These are phyloP conservation scores for Loriculus beryllinus DNA, from an alignment of 2,797 vertebrate genomes.

Conservation along the genomic window DNA sequence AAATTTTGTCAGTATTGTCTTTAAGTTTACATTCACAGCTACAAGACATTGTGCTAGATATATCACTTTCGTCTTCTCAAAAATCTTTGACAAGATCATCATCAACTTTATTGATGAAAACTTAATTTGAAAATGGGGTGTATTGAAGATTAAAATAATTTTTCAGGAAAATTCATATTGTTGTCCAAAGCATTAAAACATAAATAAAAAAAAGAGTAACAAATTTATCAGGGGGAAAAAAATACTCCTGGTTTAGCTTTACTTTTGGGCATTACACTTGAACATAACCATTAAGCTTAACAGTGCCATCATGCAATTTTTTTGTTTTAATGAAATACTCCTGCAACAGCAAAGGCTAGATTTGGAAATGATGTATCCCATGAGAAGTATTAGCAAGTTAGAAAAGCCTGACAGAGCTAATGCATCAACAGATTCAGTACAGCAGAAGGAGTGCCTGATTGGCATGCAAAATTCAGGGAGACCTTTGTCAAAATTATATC, in stretches of 20 bases:
- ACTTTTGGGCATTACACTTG: background rate
- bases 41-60: background rate
- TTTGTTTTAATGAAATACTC: background rate
- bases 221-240: background rate
- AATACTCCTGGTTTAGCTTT: background rate
- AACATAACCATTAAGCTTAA: background rate
- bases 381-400: background rate
- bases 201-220: background rate
- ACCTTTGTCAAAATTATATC: background rate
- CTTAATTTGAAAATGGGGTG: background rate
- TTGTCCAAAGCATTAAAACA: background rate
- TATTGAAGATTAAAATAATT: background rate
- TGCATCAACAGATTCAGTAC: background rate
- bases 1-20: background rate
- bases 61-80: background rate
- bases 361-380: background rate
- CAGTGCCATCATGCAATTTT: background rate
- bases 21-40: background rate
- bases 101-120: background rate
- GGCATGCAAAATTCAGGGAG: background rate
- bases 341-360: background rate
- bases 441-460: background rate
- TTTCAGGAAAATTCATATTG: background rate
- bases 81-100: background rate
- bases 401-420: slow-evolving; percentile 15